phyloP scores from a whole-genome alignment of 2,888 invertebrate genomes.

The Meliscaeva auricollis region DNA sequence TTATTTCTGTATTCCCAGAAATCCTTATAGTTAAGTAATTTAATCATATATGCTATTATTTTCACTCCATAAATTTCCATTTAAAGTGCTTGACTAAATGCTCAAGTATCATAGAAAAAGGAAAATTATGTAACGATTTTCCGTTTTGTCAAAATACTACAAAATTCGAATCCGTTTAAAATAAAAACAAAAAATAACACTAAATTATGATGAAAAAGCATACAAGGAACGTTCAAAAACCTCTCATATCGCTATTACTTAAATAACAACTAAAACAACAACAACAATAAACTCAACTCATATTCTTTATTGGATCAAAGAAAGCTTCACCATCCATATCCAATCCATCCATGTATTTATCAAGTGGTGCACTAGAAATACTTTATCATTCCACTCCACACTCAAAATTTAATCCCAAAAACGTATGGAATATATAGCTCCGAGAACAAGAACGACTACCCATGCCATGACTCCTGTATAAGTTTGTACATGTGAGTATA shows the following conservation, averaged over 20 bases:
- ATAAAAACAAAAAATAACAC: neutral
- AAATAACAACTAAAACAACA: slow-evolving; percentile 16
- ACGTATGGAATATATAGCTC: slow-evolving; percentile 19
- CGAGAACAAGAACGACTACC: slow-evolving; percentile 3
- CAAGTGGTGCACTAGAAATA: slow-evolving; percentile 36
- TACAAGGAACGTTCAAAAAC: neutral
- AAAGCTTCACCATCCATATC: slow-evolving; percentile 52
- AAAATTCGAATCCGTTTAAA: neutral
- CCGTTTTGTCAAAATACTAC: neutral
- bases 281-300: slow-evolving; percentile 16
- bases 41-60: slow-evolving; percentile 9
- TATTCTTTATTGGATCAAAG: slow-evolving; percentile 63
- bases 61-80: neutral
- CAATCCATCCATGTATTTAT: slow-evolving; percentile 1
- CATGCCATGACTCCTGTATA: slow-evolving; percentile 5
- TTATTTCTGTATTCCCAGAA: neutral
- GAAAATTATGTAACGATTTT: neutral
- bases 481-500: neutral
- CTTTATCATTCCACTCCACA: slow-evolving; percentile 45
- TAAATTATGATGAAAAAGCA: neutral
- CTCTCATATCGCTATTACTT: neutral
- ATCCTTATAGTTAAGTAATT: no score
- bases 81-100: slow-evolving; percentile 5
- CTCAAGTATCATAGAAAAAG: neutral
- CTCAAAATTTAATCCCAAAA: slow-evolving; percentile 57